These are phyloP conservation scores for Acanthosepion esculentum DNA, from an alignment of 2,888 invertebrate genomes.

Conservation along the genomic window DNA sequence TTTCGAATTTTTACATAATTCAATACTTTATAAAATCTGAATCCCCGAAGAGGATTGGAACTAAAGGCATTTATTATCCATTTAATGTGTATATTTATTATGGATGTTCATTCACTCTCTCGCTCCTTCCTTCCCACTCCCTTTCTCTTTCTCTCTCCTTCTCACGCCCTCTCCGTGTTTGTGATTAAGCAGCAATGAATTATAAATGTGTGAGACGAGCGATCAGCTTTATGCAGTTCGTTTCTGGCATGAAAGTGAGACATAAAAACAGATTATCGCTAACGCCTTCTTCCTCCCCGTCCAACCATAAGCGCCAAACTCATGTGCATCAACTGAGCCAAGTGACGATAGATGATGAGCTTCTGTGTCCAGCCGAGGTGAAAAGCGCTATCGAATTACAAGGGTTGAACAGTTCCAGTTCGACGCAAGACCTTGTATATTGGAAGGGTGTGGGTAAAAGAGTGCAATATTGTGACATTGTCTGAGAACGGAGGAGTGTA, in stretches of 20 bases:
- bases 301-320: neutral
- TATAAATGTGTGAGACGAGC: slow-evolving; percentile 10
- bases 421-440: neutral
- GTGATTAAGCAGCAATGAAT: neutral
- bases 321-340: neutral
- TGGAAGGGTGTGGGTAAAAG: neutral
- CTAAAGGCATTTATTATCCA: too few relatives aligned
- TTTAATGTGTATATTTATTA: neutral
- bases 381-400: neutral
- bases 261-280: neutral
- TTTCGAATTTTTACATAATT: too few relatives aligned
- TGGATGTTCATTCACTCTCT: neutral
- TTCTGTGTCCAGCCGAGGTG: neutral
- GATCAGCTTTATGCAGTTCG: neutral
- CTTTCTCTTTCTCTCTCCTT: neutral
- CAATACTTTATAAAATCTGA: too few relatives aligned
- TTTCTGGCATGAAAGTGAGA: neutral
- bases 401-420: neutral
- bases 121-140: neutral
- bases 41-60: too few relatives aligned
- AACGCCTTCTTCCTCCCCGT: neutral
- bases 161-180: neutral
- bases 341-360: neutral
- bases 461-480: neutral
- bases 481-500: neutral